Evolutionary conservation across 2,888 invertebrate species (phyloP).

Genomic region (Lottia scabra): DNA sequence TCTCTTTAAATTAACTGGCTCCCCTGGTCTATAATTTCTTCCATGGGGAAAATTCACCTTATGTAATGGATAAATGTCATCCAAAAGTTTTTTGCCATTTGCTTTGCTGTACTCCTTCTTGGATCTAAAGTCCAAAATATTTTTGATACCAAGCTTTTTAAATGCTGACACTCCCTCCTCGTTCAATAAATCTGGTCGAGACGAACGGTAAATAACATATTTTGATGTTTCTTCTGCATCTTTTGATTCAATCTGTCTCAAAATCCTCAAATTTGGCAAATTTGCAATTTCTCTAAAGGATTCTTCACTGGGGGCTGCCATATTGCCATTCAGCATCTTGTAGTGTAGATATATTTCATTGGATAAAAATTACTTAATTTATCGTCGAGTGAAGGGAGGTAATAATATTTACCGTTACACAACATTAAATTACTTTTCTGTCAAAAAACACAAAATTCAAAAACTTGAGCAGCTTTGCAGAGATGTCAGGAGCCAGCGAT

Average conservation of each 20-base stretch:
- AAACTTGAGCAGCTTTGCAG: not conserved
- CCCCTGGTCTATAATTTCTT: constrained; percentile 32
- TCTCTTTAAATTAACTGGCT: constrained; percentile 26
- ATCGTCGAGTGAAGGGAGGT: not conserved
- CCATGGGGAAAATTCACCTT: constrained; percentile 40
- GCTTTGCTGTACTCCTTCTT: constrained; percentile 46
- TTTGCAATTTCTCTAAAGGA: constrained; percentile 12
- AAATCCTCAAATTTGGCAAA: constrained; percentile 37
- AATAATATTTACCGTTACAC: constrained; percentile 3
- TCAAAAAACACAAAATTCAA: too few species aligned
- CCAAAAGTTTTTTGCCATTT: constrained; percentile 44
- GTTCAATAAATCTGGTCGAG: constrained; percentile 54
- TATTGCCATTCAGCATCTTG: constrained; percentile 6
- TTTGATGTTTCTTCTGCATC: constrained; percentile 9
- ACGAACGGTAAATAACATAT: constrained; percentile 50
- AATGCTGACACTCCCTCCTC: constrained; percentile 41
- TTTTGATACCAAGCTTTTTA: constrained; percentile 43
- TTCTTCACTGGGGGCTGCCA: constrained; percentile 17
- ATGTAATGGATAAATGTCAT: constrained; percentile 42
- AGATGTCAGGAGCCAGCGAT: constrained; percentile 30
- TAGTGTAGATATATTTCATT: not conserved
- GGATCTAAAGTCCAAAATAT: constrained; percentile 58
- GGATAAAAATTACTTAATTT: not conserved
- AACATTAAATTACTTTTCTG: not conserved
- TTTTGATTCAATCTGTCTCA: constrained; percentile 20